phyloP scores from a whole-genome alignment of 2,888 invertebrate species.

The Steinernema carpocapsae region DNA sequence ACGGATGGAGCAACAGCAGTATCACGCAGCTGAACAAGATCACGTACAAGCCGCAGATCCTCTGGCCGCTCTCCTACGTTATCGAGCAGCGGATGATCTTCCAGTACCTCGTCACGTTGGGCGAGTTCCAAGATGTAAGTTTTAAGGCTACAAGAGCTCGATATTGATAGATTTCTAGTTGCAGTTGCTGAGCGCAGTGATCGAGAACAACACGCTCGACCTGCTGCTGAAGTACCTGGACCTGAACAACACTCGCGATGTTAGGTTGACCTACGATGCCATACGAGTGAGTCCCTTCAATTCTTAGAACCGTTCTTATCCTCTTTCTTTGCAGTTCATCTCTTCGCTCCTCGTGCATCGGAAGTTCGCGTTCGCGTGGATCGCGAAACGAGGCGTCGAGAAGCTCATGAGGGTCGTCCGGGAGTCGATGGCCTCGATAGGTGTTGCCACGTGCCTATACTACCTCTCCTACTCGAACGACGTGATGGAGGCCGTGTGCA shows the following conservation, averaged over 20 bases:
- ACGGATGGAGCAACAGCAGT: constrained; percentile 74
- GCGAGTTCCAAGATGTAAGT: constrained; percentile 84
- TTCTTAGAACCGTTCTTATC: neutral
- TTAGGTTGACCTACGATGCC: constrained; percentile 92
- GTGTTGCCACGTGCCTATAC: constrained; percentile 92
- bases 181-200: constrained; percentile 86
- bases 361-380: constrained; percentile 95
- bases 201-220: constrained; percentile 84
- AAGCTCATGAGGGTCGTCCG: constrained; percentile 80
- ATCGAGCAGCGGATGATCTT: constrained; percentile 91
- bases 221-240: constrained; percentile 89
- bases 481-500: constrained; percentile 88
- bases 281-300: constrained; percentile 73
- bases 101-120: constrained; percentile 92
- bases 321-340: constrained; percentile 77
- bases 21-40: constrained; percentile 87
- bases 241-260: constrained; percentile 84
- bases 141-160: neutral
- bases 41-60: constrained; percentile 84
- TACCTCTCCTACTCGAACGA: constrained; percentile 95
- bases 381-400: constrained; percentile 84
- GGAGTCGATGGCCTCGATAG: constrained; percentile 73
- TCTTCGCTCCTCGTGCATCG: constrained; percentile 94
- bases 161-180: constrained; percentile 48
- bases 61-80: constrained; percentile 82